Evolutionary conservation across 2,797 vertebrate genomes (phyloP).

Genomic region (Chelmon rostratus): DNA sequence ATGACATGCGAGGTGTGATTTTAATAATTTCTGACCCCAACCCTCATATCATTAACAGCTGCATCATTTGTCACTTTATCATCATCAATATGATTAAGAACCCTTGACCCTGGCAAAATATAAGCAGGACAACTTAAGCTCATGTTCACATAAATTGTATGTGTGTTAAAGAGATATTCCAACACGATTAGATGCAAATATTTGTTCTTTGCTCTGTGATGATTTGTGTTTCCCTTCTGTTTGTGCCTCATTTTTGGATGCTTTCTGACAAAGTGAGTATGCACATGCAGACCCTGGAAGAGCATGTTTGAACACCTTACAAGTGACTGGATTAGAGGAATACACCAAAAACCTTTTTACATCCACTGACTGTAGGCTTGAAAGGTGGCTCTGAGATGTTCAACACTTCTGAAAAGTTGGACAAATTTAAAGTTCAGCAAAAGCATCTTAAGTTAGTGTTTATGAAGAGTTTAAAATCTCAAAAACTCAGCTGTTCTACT

Average conservation of each 20-base stretch:
- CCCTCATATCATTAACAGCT: too few relatives aligned
- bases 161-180: not conserved
- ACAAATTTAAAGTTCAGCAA: not conserved
- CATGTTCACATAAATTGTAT: not conserved
- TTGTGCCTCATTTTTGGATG: conserved; percentile 86
- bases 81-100: not conserved
- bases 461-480: too few relatives aligned
- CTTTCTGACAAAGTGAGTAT: conserved; percentile 91
- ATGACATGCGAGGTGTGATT: too few relatives aligned
- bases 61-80: not conserved
- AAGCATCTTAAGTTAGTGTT: not conserved
- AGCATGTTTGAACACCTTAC: not conserved
- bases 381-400: not conserved
- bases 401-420: not conserved
- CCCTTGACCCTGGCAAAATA: not conserved
- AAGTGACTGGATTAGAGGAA: not conserved
- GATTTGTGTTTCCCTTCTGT: conserved; percentile 86
- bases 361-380: not conserved
- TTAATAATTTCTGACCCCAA: too few relatives aligned
- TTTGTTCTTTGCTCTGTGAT: conserved; percentile 78
- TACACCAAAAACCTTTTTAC: not conserved
- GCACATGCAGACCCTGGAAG: not conserved
- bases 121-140: not conserved
- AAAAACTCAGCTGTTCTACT: too few relatives aligned
- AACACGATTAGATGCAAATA: not conserved